phyloP scores from a whole-genome alignment of 2,888 invertebrate species.

The Zygogramma bicolorata region DNA sequence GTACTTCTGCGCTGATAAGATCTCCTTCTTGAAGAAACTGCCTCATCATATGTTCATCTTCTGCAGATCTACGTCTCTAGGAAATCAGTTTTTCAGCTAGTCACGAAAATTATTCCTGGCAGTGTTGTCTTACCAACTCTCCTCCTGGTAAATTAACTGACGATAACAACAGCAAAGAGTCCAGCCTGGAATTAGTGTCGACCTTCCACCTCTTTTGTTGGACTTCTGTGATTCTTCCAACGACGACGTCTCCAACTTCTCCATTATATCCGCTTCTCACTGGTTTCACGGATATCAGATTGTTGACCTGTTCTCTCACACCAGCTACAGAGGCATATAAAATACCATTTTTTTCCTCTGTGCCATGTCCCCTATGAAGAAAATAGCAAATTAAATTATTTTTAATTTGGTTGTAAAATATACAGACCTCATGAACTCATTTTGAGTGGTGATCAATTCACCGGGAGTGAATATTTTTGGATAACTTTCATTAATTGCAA shows the following conservation, averaged over 20 bases:
- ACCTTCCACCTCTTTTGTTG: conserved; percentile 96
- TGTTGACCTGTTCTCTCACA: conserved; percentile 93
- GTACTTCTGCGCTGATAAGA: conserved; percentile 97
- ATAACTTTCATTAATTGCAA: conserved; percentile 70
- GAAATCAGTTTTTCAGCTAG: too few species aligned
- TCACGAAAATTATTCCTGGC: background rate
- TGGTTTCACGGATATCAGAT: conserved; percentile 91
- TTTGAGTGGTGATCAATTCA: conserved; percentile 85
- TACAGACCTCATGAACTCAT: conserved; percentile 85
- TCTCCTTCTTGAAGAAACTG: conserved; percentile 95
- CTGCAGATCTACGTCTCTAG: conserved; percentile 87
- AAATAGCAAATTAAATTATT: conserved; percentile 17
- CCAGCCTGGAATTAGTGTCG: conserved; percentile 90
- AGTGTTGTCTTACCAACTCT: conserved; percentile 78
- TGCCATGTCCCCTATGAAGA: conserved; percentile 90
- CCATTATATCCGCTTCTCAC: conserved; percentile 91
- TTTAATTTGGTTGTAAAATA: background rate
- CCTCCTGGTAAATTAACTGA: conserved; percentile 98
- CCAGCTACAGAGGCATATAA: conserved; percentile 96
- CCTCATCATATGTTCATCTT: conserved; percentile 98
- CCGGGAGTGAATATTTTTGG: conserved; percentile 87
- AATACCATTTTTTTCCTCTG: conserved; percentile 86
- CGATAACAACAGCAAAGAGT: conserved; percentile 88
- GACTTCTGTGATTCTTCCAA: conserved; percentile 94
- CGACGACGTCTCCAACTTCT: conserved; percentile 97